Evolutionary conservation across 1,140 invertebrate species (phyloP).

Genomic region (Phortica variegata): DNA sequence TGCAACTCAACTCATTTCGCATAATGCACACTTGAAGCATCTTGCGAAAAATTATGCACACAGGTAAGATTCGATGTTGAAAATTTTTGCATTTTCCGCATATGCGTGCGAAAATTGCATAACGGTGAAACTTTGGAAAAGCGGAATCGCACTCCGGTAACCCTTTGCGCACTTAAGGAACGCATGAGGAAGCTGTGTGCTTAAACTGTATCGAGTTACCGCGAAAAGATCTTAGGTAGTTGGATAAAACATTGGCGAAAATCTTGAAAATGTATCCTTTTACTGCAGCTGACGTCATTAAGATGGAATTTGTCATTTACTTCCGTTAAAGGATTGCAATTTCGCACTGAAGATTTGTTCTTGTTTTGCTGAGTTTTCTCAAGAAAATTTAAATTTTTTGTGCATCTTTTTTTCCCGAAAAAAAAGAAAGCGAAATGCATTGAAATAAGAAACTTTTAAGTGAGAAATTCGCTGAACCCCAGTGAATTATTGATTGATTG

Average conservation of each 20-base stretch:
- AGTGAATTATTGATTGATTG: slow-evolving; percentile 26
- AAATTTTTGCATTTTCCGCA: slow-evolving; percentile 32
- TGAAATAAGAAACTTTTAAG: slow-evolving; percentile 40
- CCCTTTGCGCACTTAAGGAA: slow-evolving; percentile 26
- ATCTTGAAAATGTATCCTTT: slow-evolving; percentile 8
- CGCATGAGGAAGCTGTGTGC: slow-evolving; percentile 20
- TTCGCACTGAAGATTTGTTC: slow-evolving; percentile 26
- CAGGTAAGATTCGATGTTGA: slow-evolving; percentile 47
- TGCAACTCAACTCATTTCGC: slow-evolving; percentile 10
- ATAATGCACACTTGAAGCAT: slow-evolving; percentile 18
- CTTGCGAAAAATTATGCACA: slow-evolving; percentile 28
- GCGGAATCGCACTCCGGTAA: slow-evolving; percentile 9
- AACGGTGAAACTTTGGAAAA: slow-evolving; percentile 2
- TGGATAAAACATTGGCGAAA: slow-evolving; percentile 35
- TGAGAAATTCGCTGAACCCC: slow-evolving; percentile 2
- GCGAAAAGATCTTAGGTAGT: too few species aligned
- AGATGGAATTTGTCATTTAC: slow-evolving; percentile 41
- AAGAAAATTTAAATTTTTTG: not conserved
- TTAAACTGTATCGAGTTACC: too few species aligned
- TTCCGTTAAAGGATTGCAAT: slow-evolving; percentile 33
- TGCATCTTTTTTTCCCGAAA: not conserved
- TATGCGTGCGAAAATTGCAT: too few species aligned
- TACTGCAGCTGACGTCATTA: slow-evolving; percentile 47
- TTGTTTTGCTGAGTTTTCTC: slow-evolving; percentile 23
- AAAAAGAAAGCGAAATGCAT: too few species aligned